Evolutionary conservation across 1,140 invertebrate species (phyloP), one percentile per base, ranked within the genome.

Genomic region (Heliconius hermathena): DNA sequence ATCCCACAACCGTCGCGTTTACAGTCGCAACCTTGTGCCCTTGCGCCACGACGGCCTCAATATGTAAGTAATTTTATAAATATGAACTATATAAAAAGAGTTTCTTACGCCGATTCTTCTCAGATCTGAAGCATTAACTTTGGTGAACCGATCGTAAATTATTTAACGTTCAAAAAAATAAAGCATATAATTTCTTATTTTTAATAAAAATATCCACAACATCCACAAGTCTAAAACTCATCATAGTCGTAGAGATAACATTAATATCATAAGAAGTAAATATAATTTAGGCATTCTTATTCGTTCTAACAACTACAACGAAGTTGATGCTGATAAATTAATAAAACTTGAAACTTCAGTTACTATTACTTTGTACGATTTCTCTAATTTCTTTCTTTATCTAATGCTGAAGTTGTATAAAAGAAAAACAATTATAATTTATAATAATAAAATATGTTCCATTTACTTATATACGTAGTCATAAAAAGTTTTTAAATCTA

Each of bases 341-440:
- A 60, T 60, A 60, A 60, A 60, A 60, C 54, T 60, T 22, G n/a
- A 60, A 60, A 22, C 20, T 60, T 60, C n/a, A 60, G n/a, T 60
- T 60, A 26, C 1, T 60, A 60, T 2, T 26, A 60, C 20, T 60
- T 60, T 22, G 20, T 60, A 60, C 20, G 54, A 60, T 60, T 60
- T 60, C n/a, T 60, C 20, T 60, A 20, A 60, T 60, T 60, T 60
- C 54, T 60, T 60, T 60, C 54, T 60, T 22, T 22, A 60, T 60
- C 20, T 22, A 60, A 60, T 22, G 8, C 8, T 22, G 18, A 60
- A n/a, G 54, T 57, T 22, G 54, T 57, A 57, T 57, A 57, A 22
- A 57, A 22, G n/a, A 60, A 60, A 60, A 20, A 22, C 20, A 22
- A 60, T 11, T 13, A 60, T 22, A 3, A n/a, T 22, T n/a, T 9